These are phyloP conservation scores for Aromia moschata DNA, from an alignment of 2,888 invertebrate genomes.

Conservation along the genomic window DNA sequence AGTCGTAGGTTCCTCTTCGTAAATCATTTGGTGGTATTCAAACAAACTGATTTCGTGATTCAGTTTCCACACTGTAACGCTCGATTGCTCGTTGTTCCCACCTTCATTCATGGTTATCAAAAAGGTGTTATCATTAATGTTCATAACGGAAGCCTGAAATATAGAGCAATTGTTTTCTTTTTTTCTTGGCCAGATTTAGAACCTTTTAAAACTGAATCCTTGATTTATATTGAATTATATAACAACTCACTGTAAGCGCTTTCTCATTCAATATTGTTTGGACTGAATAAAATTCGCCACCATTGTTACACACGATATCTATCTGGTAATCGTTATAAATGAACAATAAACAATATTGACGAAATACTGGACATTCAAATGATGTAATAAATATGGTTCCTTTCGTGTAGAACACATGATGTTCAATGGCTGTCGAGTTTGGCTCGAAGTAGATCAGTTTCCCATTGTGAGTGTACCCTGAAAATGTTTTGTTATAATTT, in stretches of 20 bases:
- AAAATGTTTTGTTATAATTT: too few species aligned
- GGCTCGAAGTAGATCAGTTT: conserved; percentile 27
- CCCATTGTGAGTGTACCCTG: conserved; percentile 31
- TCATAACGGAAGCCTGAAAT: conserved; percentile 47
- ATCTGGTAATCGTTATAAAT: conserved; percentile 31
- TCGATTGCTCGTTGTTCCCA: conserved; percentile 36
- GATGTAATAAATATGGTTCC: conserved; percentile 46
- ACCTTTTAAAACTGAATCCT: too few species aligned
- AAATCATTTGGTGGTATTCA: conserved; percentile 49
- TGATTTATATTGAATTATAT: too few species aligned
- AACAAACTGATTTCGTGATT: conserved; percentile 44
- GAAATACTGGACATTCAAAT: conserved; percentile 40
- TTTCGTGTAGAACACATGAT: conserved; percentile 40
- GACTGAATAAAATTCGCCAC: conserved; percentile 23
- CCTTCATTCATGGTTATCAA: conserved; percentile 43
- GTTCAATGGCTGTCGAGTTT: conserved; percentile 20
- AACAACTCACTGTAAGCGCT: conserved; percentile 38
- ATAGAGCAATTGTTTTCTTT: not conserved
- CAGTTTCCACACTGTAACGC: conserved; percentile 52
- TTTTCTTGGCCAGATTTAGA: not conserved
- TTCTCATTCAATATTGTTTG: conserved; percentile 32
- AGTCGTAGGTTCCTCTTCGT: conserved; percentile 49
- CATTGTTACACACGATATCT: conserved; percentile 32
- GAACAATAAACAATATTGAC: conserved; percentile 47
- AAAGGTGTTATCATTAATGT: conserved; percentile 39